Evolutionary conservation across 2,888 invertebrate genomes (phyloP), one percentile per base, ranked within the genome.

Genomic region (Dolomedes plantarius): DNA sequence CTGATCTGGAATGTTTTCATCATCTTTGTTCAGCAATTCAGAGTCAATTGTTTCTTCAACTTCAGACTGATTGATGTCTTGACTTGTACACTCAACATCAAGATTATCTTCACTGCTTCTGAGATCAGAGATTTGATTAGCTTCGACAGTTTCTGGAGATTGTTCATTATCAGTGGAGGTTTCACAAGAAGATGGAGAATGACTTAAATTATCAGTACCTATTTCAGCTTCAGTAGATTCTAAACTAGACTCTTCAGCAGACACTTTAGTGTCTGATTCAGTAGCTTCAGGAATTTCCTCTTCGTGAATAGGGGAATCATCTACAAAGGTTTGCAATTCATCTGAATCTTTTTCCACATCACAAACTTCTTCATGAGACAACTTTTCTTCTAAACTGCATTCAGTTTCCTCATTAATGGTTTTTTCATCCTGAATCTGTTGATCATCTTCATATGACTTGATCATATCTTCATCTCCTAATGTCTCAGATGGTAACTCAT

Each of bases 401-500:
- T 36, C 62, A 36, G 7, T 41, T 50, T 23, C 23, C 28, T 32
- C 27, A 74, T 31, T 28, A 9, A 19, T 19, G 3, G 27, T n/a
- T n/a, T 36, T 36, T 2, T 62, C 36, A 5, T 74, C 62, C n/a
- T 50, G 6, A 13, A 65, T 32, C 0, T 78, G 67, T 28, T 72
- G 64, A 28, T 29, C 46, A 11, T 75, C 71, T 46, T 86, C 86
- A 46, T 73, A 78, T 28, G 77, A 67, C 62, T 85, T 78, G 0
- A 65, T 46, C 2, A 27, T 23, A 32, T 78, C 72, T 6, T 69
- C 78, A 41, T 73, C 74, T 32, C 74, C 78, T 16, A 75, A 23
- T 28, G 46, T 79, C 39, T 86, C 86, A 11, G 13, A 64, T 2
- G 79, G 79, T 31, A 86, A 67, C 31, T 85, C 83, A 73, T 85